A percentile compares a stretch with the other conserved stretches of the same genome.
Evolutionary conservation across 2,888 invertebrate species (phyloP).

Genomic region (Pandemis corylana): DNA sequence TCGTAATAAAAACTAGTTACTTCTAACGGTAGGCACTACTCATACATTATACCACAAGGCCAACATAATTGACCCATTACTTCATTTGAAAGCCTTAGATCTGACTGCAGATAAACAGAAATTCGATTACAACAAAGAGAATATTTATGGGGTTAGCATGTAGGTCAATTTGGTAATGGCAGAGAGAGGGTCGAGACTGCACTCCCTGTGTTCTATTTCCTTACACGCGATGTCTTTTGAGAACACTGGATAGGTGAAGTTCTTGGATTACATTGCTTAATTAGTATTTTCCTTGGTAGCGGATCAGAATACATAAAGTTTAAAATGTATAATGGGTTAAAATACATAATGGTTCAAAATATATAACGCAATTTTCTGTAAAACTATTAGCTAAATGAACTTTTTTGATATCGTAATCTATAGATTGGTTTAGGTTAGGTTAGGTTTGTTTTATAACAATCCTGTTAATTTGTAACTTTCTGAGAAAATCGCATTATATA

Average conservation of each 20-base stretch:
- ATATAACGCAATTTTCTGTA: too few species aligned
- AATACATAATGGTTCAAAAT: too few species aligned
- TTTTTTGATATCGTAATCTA: too few species aligned
- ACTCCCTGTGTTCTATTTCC: constrained; percentile 29
- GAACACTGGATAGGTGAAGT: not conserved
- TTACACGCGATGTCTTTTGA: constrained; percentile 32
- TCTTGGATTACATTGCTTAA: not conserved
- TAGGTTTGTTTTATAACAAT: too few species aligned
- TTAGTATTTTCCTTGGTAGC: not conserved
- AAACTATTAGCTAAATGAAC: too few species aligned
- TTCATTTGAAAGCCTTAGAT: constrained; percentile 10
- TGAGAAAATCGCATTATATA: too few species aligned
- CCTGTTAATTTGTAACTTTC: too few species aligned
- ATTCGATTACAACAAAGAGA: constrained; percentile 14
- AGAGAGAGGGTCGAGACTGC: constrained; percentile 22
- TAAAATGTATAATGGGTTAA: too few species aligned
- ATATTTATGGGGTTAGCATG: constrained; percentile 32
- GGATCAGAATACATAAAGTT: too few species aligned
- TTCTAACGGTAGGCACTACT: not conserved
- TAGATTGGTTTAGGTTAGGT: too few species aligned
- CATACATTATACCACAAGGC: not conserved
- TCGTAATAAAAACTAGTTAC: too few species aligned
- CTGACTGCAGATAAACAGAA: constrained; percentile 10
- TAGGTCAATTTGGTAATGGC: constrained; percentile 39
- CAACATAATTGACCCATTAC: constrained; percentile 1